Conservation (phyloP, 2,797 vertebrate species). For the Muscicapa striata region DNA sequence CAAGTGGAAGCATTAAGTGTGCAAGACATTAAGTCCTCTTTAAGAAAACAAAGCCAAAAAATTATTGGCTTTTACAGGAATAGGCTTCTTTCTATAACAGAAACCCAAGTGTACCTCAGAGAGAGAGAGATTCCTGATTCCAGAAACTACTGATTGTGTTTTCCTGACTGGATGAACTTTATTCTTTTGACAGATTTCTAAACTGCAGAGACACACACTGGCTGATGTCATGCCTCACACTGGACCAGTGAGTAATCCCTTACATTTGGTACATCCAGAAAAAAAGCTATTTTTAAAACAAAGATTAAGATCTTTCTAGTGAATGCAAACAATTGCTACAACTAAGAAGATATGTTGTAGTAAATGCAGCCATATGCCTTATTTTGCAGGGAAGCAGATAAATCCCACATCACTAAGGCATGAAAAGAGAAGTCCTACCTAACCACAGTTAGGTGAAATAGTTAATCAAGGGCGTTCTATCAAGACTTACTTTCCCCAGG, state of each 20-base stretch:
- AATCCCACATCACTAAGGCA: not conserved
- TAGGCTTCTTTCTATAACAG: not conserved
- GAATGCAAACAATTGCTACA: not conserved
- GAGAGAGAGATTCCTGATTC: not conserved
- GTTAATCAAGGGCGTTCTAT: not conserved
- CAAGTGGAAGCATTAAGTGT: not conserved
- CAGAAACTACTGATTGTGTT: not conserved
- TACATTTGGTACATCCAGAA: not conserved
- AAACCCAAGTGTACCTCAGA: not conserved
- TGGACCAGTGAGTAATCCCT: not conserved
- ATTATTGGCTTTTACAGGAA: not conserved
- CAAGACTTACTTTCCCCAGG: not conserved
- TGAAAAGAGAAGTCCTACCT: not conserved
- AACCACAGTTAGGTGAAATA: not conserved
- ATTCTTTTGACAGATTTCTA: not conserved
- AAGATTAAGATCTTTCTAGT: not conserved
- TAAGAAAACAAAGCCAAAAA: not conserved
- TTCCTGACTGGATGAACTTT: not conserved
- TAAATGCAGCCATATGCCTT: not conserved
- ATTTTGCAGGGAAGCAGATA: not conserved
- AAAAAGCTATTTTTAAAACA: not conserved
- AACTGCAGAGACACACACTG: not conserved
- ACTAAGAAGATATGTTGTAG: not conserved
- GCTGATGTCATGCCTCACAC: not conserved
- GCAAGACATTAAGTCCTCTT: not conserved